Conservation (phyloP, 2,888 invertebrate species). For the Ametastegia equiseti region DNA sequence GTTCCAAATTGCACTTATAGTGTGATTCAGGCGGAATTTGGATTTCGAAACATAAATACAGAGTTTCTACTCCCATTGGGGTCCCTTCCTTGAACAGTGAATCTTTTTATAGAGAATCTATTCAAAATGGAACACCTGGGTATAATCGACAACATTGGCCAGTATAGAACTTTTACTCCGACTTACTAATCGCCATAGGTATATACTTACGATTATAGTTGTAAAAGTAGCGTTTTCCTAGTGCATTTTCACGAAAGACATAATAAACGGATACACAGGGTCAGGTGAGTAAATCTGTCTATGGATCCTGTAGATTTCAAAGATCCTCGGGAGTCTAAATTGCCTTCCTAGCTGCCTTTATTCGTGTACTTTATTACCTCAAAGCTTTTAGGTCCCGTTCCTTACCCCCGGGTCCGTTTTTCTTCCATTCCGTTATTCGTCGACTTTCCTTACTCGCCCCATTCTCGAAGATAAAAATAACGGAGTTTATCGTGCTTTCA, state of each 20-base stretch:
- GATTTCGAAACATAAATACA: no score
- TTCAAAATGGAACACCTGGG: no score
- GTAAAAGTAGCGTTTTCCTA: neutral
- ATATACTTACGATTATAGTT: neutral
- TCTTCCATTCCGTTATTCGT: conserved; percentile 1
- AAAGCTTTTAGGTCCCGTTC: conserved; percentile 40
- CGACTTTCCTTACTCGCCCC: conserved; percentile 1
- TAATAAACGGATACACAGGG: neutral
- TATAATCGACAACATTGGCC: neutral
- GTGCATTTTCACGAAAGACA: neutral
- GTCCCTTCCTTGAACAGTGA: no score
- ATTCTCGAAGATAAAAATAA: conserved; percentile 21
- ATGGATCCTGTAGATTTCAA: conserved; percentile 24
- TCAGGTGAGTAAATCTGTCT: neutral
- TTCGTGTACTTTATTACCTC: conserved; percentile 42
- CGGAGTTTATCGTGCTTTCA: conserved; percentile 22
- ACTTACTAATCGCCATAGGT: conserved; percentile 26
- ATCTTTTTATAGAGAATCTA: no score
- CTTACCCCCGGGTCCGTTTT: neutral
- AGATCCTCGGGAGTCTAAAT: conserved; percentile 14
- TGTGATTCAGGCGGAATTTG: no score
- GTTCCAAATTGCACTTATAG: no score
- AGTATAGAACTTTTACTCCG: neutral
- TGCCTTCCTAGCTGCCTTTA: conserved; percentile 24
- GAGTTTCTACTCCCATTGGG: no score